Evolutionary conservation across 2,888 invertebrate genomes (phyloP).

Genomic region (Cryptocephalus moraei): DNA sequence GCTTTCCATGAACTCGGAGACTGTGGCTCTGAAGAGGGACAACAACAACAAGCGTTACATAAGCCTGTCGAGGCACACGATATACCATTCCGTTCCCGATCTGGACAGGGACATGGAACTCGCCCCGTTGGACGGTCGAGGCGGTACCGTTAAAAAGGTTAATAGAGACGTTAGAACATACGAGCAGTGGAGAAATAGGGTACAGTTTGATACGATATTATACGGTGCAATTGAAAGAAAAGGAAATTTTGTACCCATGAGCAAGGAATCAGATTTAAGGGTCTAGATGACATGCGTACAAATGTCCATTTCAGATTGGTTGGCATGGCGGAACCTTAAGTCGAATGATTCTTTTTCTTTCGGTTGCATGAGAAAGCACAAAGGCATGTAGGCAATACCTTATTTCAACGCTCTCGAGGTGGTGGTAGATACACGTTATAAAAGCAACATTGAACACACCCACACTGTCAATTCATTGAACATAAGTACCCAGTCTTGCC

Average conservation of each 20-base stretch:
- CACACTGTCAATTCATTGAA: no score
- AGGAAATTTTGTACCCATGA: no score
- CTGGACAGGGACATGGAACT: slow-evolving; percentile 34
- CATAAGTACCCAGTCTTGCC: no score
- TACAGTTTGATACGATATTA: slow-evolving; percentile 26
- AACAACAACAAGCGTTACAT: slow-evolving; percentile 32
- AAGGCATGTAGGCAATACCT: slow-evolving; percentile 15
- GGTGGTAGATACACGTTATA: slow-evolving; percentile 1
- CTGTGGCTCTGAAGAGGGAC: slow-evolving; percentile 22
- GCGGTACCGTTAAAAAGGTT: slow-evolving; percentile 37
- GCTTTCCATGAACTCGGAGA: slow-evolving; percentile 30
- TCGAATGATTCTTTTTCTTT: no score
- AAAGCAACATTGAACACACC: no score
- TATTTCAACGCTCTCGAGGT: slow-evolving; percentile 24
- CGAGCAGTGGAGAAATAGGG: slow-evolving; percentile 52
- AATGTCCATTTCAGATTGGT: no score
- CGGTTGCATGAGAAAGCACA: not conserved
- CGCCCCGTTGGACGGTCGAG: slow-evolving; percentile 19
- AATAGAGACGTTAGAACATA: slow-evolving; percentile 41
- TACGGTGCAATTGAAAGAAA: no score
- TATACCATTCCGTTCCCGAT: slow-evolving; percentile 50
- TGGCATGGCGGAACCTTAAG: no score
- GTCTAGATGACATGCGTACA: no score
- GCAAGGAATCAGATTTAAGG: no score
- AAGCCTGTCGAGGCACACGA: slow-evolving; percentile 47